Evolutionary conservation across 2,888 invertebrate genomes (phyloP).

Genomic region (Hemaris fuciformis): DNA sequence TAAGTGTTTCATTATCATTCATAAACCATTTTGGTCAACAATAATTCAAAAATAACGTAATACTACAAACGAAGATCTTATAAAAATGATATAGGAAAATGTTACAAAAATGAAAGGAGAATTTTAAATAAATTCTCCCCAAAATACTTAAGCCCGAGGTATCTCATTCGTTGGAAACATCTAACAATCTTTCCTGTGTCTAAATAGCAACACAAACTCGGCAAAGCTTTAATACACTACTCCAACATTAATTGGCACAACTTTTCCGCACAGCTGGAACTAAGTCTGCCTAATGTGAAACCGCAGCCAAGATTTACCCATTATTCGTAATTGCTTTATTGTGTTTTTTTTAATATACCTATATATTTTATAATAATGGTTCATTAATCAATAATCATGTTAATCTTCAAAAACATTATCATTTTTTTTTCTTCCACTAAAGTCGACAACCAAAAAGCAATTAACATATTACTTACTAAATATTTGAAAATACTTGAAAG

Average conservation of each 20-base stretch:
- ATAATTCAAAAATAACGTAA: too few relatives aligned
- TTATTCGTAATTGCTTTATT: constrained; percentile 65
- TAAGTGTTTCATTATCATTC: too few relatives aligned
- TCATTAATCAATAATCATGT: too few relatives aligned
- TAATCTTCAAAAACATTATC: background rate
- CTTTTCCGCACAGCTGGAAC: constrained; percentile 57
- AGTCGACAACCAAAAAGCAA: background rate
- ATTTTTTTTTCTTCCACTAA: background rate
- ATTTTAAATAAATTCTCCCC: background rate
- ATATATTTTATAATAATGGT: background rate
- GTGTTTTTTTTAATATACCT: constrained; percentile 55
- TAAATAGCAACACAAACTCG: background rate
- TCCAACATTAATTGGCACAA: constrained; percentile 50
- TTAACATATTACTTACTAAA: too few relatives aligned
- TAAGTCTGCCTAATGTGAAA: constrained; percentile 59
- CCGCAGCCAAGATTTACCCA: constrained; percentile 61
- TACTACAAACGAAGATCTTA: too few relatives aligned
- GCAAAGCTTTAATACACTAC: background rate
- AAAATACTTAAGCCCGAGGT: background rate
- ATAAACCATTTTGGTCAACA: too few relatives aligned
- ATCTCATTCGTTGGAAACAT: background rate
- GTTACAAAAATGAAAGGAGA: background rate
- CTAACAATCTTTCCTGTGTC: background rate
- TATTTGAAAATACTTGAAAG: too few relatives aligned
- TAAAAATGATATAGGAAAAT: too few relatives aligned